Conservation (phyloP, 1,140 invertebrate species). For the Ceratina japonica region DNA sequence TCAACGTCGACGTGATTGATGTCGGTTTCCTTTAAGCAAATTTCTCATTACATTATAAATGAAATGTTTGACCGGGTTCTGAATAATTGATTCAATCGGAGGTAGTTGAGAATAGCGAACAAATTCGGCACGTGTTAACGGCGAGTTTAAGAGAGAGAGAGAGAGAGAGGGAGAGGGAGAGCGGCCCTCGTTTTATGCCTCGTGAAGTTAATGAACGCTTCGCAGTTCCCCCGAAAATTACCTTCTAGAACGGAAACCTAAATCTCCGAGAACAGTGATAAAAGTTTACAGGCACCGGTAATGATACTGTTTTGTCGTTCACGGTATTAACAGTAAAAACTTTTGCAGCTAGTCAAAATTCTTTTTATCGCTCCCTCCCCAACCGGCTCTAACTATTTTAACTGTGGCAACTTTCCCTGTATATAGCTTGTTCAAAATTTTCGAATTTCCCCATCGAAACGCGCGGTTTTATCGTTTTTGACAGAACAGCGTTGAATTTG, state of each 20-base stretch:
- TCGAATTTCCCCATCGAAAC: too few species aligned
- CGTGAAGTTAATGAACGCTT: background rate
- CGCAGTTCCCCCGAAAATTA: background rate
- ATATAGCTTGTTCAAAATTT: too few species aligned
- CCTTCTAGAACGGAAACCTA: background rate
- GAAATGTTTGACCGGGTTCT: too few species aligned
- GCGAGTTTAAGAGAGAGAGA: background rate
- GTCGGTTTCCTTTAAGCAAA: too few species aligned
- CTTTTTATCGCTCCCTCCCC: constrained; percentile 1
- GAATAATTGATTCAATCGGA: background rate
- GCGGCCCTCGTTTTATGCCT: background rate
- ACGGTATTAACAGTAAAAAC: constrained; percentile 3
- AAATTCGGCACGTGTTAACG: background rate
- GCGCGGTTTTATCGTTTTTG: too few species aligned
- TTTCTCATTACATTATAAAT: too few species aligned
- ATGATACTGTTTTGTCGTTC: constrained; percentile 1
- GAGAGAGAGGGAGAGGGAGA: too few species aligned
- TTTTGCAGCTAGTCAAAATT: background rate
- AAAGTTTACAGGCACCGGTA: background rate
- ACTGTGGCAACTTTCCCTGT: background rate
- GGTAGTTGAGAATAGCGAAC: background rate
- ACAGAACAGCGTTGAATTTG: too few species aligned
- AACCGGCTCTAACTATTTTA: background rate
- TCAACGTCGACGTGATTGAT: too few species aligned
- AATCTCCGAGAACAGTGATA: constrained; percentile 3